phyloP scores from a whole-genome alignment of 2,888 invertebrate genomes.

The Drosophila melanosoma region DNA sequence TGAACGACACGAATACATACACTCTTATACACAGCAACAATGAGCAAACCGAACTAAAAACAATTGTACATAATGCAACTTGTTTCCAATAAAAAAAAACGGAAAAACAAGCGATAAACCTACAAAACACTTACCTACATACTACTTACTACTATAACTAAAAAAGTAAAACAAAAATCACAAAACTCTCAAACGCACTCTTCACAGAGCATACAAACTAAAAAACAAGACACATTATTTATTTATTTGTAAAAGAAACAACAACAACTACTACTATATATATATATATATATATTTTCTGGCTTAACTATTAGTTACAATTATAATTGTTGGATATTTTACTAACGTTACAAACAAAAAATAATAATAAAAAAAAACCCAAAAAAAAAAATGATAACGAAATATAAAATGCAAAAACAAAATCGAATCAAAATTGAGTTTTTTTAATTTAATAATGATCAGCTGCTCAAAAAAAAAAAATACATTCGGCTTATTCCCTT shows the following conservation, averaged over 20 bases:
- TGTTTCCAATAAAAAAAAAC: constrained; percentile 20
- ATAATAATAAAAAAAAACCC: constrained; percentile 33
- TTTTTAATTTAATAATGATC: background rate
- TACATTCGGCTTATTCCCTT: too few relatives aligned
- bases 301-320: constrained; percentile 79
- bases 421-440: constrained; percentile 27
- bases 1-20: constrained; percentile 9
- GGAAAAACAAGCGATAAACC: constrained; percentile 23
- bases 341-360: constrained; percentile 76
- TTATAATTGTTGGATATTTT: constrained; percentile 80
- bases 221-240: constrained; percentile 71
- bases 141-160: constrained; percentile 41
- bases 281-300: constrained; percentile 76
- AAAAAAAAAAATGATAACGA: constrained; percentile 50
- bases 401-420: constrained; percentile 61
- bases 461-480: too few relatives aligned
- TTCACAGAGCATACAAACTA: constrained; percentile 47
- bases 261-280: constrained; percentile 65
- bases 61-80: constrained; percentile 62
- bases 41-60: constrained; percentile 38
- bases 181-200: constrained; percentile 23
- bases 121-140: constrained; percentile 44
- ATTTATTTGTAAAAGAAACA: constrained; percentile 71
- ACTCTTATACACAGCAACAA: constrained; percentile 20
- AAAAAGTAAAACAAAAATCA: constrained; percentile 14